Conservation (phyloP, 2,113 vertebrate genomes). For the Propithecus coquereli region DNA sequence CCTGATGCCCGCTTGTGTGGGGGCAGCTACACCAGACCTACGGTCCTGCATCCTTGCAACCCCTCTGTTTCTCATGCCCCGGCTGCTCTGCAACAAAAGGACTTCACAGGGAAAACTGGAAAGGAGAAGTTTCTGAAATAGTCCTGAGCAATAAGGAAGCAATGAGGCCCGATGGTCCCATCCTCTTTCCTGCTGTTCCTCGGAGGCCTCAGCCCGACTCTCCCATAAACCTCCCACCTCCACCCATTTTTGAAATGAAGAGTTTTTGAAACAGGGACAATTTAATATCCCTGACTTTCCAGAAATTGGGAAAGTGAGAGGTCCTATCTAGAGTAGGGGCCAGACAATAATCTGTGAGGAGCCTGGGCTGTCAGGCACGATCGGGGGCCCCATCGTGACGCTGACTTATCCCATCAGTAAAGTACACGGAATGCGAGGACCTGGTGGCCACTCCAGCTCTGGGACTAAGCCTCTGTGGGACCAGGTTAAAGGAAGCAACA, state of each 20-base stretch:
- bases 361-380: not conserved
- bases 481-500: not conserved
- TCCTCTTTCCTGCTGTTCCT: not conserved
- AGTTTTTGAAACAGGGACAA: not conserved
- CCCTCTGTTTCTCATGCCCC: not conserved
- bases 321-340: not conserved
- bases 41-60: not conserved
- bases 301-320: not conserved
- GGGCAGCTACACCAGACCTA: not conserved
- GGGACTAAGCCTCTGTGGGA: not conserved
- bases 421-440: not conserved
- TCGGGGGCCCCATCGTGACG: not conserved
- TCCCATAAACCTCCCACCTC: not conserved
- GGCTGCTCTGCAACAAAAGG: not conserved
- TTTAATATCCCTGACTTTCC: not conserved
- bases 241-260: not conserved
- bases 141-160: not conserved
- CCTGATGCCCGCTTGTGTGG: no score
- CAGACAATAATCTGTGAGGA: not conserved
- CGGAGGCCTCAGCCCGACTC: not conserved
- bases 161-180: not conserved
- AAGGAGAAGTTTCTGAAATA: slow-evolving; percentile 59
- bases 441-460: not conserved
- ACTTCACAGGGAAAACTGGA: slow-evolving; percentile 5
- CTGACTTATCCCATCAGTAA: not conserved